Base-by-base conservation (phyloP, 1,140 invertebrate species). In the Formica exsecta region DNA sequence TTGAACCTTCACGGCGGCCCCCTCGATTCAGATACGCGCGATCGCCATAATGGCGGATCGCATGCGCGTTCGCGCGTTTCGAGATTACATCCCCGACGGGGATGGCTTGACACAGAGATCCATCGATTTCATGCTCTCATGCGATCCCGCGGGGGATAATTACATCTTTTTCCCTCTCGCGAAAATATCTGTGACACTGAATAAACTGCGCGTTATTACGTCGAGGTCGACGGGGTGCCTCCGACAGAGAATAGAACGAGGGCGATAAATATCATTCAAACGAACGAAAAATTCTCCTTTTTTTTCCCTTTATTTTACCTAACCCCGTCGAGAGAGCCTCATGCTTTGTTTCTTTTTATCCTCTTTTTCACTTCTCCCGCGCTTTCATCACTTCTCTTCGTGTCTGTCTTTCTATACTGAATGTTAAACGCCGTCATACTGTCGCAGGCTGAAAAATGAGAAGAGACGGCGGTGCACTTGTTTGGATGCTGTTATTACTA, bases 221-320 rank as follows among this genome's bases (percentile, higher is more conserved):
- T 22, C 36, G 2, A 11, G 6, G 29, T 80, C 44, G 54, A 36
- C 64, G 38, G 48, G 48, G n/a, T 44, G 54, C 32, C 32, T 41
- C 41, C 32, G 51, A 48, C 16, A 36, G n/a, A 44, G n/a, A 62
- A 13, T 41, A 38, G 22, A 51, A 13, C 59, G 74, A 3, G 38
- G 25, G 4, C 73, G 65, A 84, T 73, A 85, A 74, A 79, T 88
- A 86, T 79, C 59, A 70, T 71, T 70, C 48, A 68, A 74, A 87
- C 44, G 9, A 9, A 38, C 51, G 51, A 86, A 51, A 51, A 86
- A 25, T 68, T 25, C 4, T 51, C 57, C 16, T 61, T 77, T 48
- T 19, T 64, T 29, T 77, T 51, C 19, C 19, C 25, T 11, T 77
- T 13, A 13, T 65, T 51, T 44, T 16, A 64, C 32, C n/a, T 41